These are phyloP conservation scores for Eupithecia dodoneata DNA, from an alignment of 2,888 invertebrate species.

Conservation along the genomic window DNA sequence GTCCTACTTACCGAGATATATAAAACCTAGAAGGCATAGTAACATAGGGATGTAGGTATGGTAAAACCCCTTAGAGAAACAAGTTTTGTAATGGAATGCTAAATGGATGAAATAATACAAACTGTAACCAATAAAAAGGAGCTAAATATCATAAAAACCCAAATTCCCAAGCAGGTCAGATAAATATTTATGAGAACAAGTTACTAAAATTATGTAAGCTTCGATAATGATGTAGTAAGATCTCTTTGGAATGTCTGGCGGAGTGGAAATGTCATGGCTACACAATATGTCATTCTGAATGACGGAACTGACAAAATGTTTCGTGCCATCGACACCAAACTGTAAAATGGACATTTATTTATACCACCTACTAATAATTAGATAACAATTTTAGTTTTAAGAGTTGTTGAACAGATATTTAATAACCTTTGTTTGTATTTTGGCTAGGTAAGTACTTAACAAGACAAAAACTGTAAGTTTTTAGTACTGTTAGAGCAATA, in stretches of 20 bases:
- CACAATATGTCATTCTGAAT: slow-evolving; percentile 39
- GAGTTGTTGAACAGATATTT: not conserved
- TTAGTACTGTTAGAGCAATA: not conserved
- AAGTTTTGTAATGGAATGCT: not conserved
- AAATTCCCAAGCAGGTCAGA: slow-evolving; percentile 26
- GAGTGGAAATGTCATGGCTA: slow-evolving; percentile 54
- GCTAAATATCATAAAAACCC: slow-evolving; percentile 22
- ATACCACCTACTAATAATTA: not conserved
- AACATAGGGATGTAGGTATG: not conserved
- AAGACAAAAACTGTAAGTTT: not conserved
- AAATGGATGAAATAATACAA: not conserved
- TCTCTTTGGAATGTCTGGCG: slow-evolving; percentile 28
- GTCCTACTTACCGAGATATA: not conserved
- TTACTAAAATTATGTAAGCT: slow-evolving; percentile 31
- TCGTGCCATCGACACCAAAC: slow-evolving; percentile 20
- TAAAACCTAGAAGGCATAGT: not conserved
- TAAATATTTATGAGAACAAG: slow-evolving; percentile 32
- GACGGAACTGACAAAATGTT: slow-evolving; percentile 49
- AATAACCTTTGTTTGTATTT: not conserved
- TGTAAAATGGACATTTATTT: slow-evolving; percentile 6
- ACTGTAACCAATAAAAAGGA: not conserved
- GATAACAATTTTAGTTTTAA: not conserved
- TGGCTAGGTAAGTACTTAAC: not conserved
- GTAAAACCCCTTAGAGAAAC: not conserved
- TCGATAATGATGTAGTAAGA: slow-evolving; percentile 28